A percentile compares a stretch with the other conserved stretches of the same genome.
Evolutionary conservation across 2,113 vertebrate genomes (phyloP).

Genomic region (zebrafish (Danio rerio)): GRCz12tu NC_133198.1:10601001-10601500

Average conservation of each 20-base stretch:
- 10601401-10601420: background rate
- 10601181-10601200: background rate
- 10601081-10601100: background rate
- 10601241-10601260: background rate
- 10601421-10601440: background rate
- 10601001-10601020: background rate
- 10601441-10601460: slow-evolving; percentile 19
- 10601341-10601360: slow-evolving; percentile 43
- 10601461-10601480: background rate
- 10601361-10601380: background rate
- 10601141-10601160: background rate
- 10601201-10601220: too few relatives aligned
- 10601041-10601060: background rate
- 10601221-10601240: background rate
- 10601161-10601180: background rate
- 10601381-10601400: slow-evolving; percentile 30
- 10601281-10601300: background rate
- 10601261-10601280: background rate
- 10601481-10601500: slow-evolving; percentile 18
- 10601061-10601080: background rate
- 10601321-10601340: background rate
- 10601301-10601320: background rate
- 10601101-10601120: background rate
- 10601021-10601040: background rate
- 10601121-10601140: too few relatives aligned